These are phyloP conservation scores for Chionis minor DNA, from an alignment of 2,113 vertebrate species.

Conservation along the genomic window DNA sequence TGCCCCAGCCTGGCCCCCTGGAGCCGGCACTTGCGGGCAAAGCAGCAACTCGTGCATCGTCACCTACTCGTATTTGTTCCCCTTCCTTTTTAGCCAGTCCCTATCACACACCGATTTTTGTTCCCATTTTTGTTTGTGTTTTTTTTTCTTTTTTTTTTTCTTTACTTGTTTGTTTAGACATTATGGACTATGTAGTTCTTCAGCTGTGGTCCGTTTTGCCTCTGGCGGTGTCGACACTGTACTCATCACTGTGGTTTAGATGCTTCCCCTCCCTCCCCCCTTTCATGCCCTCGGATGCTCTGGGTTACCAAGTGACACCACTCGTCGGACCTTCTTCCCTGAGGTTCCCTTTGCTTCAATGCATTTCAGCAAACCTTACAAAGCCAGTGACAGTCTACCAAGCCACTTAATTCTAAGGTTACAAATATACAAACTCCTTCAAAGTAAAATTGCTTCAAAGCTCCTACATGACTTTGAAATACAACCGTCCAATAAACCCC, in stretches of 20 bases:
- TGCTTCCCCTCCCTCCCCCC: neutral
- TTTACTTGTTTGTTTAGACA: neutral
- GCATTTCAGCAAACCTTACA: neutral
- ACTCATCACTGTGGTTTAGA: neutral
- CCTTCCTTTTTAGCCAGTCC: neutral
- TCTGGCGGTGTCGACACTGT: neutral
- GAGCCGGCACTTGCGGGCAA: neutral
- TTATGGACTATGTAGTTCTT: neutral
- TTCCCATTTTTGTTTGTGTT: neutral
- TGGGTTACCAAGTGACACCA: neutral
- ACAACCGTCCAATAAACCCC: neutral
- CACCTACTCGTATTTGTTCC: neutral
- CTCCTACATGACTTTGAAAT: neutral
- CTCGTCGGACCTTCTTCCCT: neutral
- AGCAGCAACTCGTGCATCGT: neutral
- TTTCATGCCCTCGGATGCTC: neutral
- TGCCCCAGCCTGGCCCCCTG: neutral
- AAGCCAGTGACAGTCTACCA: neutral
- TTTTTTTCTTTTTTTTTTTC: neutral
- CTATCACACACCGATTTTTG: neutral
- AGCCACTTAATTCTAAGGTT: neutral
- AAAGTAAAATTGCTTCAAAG: neutral
- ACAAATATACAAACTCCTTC: neutral
- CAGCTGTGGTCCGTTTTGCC: neutral
- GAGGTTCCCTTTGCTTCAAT: slow-evolving; percentile 27